Evolutionary conservation across 2,113 vertebrate genomes (phyloP).

Genomic region (Alaudala cheleensis): DNA sequence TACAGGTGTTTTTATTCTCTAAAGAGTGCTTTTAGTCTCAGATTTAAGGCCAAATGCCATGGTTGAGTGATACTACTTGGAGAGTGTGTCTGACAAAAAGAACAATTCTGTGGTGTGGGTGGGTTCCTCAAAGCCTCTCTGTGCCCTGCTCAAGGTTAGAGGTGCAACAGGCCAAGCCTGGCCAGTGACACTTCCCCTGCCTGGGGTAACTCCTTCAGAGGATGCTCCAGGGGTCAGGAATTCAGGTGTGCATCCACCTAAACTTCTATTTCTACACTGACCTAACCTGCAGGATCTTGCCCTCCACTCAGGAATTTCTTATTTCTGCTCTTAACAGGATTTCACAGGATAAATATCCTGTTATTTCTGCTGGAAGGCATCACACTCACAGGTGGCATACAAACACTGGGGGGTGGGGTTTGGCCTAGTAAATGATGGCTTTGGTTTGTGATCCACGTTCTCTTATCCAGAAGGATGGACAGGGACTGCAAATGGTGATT

Average conservation of each 20-base stretch:
- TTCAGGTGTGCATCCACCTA: not conserved
- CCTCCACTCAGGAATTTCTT: not conserved
- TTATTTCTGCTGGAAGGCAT: not conserved
- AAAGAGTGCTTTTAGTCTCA: not conserved
- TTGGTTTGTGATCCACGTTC: not conserved
- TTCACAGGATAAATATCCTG: not conserved
- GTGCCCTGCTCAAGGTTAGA: not conserved
- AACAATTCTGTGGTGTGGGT: slow-evolving; percentile 10
- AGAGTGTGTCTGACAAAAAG: slow-evolving; percentile 17
- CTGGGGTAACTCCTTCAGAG: not conserved
- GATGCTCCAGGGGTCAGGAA: not conserved
- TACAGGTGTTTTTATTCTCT: slow-evolving; percentile 21
- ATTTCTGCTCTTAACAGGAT: not conserved
- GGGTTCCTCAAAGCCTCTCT: not conserved
- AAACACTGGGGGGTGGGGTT: not conserved
- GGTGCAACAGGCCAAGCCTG: not conserved
- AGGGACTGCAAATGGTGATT: not conserved
- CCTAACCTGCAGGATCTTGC: not conserved
- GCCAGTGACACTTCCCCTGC: not conserved
- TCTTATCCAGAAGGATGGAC: not conserved
- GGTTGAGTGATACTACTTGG: not conserved
- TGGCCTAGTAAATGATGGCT: not conserved
- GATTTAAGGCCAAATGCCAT: slow-evolving; percentile 11
- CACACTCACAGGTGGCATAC: not conserved
- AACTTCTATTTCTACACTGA: not conserved